phyloP scores from a whole-genome alignment of 2,888 invertebrate species.

The Drosophila affinis region DNA sequence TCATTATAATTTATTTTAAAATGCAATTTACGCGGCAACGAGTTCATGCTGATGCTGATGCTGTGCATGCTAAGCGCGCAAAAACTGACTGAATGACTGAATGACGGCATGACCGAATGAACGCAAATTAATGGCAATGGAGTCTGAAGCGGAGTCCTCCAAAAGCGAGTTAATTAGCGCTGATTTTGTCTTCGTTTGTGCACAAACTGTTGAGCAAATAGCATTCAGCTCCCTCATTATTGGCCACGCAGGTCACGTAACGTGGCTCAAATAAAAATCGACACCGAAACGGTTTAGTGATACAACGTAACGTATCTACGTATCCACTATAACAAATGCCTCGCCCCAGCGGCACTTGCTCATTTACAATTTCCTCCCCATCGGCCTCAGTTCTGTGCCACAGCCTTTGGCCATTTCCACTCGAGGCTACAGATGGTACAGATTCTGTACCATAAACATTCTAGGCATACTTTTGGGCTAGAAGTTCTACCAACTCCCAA shows the following conservation, averaged over 20 bases:
- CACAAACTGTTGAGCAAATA: constrained; percentile 65
- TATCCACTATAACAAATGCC: constrained; percentile 19
- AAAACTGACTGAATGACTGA: constrained; percentile 47
- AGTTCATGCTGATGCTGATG: constrained; percentile 36
- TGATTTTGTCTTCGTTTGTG: constrained; percentile 60
- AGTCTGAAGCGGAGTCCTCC: constrained; percentile 2
- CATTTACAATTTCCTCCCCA: constrained; percentile 55
- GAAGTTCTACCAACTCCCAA: no score
- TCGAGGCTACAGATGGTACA: no score
- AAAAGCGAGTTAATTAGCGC: constrained; percentile 66
- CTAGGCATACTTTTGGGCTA: no score
- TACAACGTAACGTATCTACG: constrained; percentile 41
- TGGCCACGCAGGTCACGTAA: constrained; percentile 71
- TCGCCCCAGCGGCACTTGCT: constrained; percentile 33
- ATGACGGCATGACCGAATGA: constrained; percentile 47
- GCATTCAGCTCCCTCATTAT: constrained; percentile 57
- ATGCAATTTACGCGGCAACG: constrained; percentile 71
- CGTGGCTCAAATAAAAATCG: constrained; percentile 70
- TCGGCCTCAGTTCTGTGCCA: neutral
- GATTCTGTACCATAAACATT: no score
- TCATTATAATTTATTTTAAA: constrained; percentile 78
- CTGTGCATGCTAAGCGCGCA: constrained; percentile 38
- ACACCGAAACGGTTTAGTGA: constrained; percentile 60
- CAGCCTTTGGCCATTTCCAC: neutral
- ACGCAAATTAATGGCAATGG: constrained; percentile 45